A percentile compares a stretch with the other conserved stretches of the same genome.
phyloP scores from a whole-genome alignment of 2,888 invertebrate species.

The Coleophora flavipennella region DNA sequence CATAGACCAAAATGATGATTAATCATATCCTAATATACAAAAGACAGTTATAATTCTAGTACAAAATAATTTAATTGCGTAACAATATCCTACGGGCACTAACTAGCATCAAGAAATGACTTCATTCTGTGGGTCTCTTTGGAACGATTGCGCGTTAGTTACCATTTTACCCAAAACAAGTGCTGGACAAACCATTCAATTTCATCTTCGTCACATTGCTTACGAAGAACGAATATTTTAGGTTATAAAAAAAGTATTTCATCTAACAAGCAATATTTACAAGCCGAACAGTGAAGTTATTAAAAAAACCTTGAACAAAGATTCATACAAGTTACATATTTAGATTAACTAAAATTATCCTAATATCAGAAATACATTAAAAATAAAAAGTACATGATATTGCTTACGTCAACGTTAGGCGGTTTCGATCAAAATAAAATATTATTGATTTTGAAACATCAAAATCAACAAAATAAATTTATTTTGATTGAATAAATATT shows the following conservation, averaged over 20 bases:
- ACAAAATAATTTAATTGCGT: constrained; percentile 63
- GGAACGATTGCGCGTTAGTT: constrained; percentile 22
- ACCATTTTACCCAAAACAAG: constrained; percentile 10
- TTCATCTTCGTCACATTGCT: constrained; percentile 1
- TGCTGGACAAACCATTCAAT: constrained; percentile 6
- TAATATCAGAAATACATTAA: constrained; percentile 1
- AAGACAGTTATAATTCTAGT: constrained; percentile 48
- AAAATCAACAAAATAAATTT: too few relatives aligned
- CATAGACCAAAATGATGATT: constrained; percentile 44
- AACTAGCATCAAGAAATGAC: constrained; percentile 65
- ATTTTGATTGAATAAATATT: too few relatives aligned
- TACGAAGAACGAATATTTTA: constrained; percentile 1
- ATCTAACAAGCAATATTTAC: constrained; percentile 2
- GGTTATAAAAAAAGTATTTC: background rate
- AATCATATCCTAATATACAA: constrained; percentile 56
- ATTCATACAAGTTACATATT: background rate
- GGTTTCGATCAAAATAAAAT: constrained; percentile 25
- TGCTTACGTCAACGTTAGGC: constrained; percentile 50
- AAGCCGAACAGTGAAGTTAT: background rate
- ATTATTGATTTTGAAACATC: constrained; percentile 4
- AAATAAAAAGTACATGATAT: constrained; percentile 26
- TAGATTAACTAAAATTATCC: background rate
- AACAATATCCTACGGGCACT: constrained; percentile 55
- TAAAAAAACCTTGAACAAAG: constrained; percentile 24
- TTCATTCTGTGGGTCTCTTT: constrained; percentile 58